Conservation (phyloP, 2,888 invertebrate species). For the Tryphoninae sp. region DNA sequence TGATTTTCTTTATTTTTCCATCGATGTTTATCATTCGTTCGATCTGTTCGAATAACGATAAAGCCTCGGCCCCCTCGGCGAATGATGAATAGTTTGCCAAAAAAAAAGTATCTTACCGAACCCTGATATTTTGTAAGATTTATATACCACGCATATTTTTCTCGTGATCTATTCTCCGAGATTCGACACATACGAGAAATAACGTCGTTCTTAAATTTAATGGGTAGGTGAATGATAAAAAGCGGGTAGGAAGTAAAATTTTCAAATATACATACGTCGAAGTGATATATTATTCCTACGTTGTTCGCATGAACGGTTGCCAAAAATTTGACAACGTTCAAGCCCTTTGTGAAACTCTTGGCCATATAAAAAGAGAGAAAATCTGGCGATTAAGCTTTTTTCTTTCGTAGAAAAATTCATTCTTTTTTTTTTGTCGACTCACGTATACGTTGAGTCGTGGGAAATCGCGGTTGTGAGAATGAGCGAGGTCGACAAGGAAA, state of each 20-base stretch:
- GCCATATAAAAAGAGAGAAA: background rate
- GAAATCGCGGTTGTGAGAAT: background rate
- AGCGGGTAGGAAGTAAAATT: too few species aligned
- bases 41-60: too few species aligned
- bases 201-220: background rate
- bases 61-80: too few species aligned
- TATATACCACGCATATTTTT: background rate
- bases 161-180: background rate
- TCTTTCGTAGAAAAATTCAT: background rate
- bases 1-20: too few species aligned
- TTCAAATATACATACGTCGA: background rate
- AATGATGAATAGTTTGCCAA: background rate
- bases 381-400: background rate
- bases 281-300: background rate
- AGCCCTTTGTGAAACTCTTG: background rate
- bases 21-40: too few species aligned
- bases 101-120: background rate
- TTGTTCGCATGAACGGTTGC: background rate
- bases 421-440: background rate
- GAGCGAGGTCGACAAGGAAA: background rate
- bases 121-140: background rate
- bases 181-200: background rate
- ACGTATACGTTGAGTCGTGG: background rate
- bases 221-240: background rate
- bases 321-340: background rate